A percentile compares a stretch with the other conserved stretches of the same genome.
phyloP scores from a whole-genome alignment of 1,140 invertebrate species.

The Aethina tumida region DNA sequence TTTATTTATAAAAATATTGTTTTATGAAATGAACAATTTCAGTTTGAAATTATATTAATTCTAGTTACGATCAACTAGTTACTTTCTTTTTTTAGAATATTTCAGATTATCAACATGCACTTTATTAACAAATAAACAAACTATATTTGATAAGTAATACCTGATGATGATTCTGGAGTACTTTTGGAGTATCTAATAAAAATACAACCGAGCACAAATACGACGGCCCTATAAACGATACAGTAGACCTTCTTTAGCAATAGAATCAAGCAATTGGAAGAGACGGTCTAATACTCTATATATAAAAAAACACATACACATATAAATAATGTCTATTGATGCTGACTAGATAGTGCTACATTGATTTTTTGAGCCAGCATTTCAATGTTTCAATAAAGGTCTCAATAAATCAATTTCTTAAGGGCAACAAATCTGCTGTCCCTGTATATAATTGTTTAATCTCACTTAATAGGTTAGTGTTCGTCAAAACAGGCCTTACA shows the following conservation, averaged over 20 bases:
- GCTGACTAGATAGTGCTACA: conserved; percentile 27
- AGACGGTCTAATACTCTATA: conserved; percentile 11
- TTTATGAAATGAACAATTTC: too few relatives aligned
- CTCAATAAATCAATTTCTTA: too few relatives aligned
- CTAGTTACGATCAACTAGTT: too few relatives aligned
- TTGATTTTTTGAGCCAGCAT: conserved; percentile 28
- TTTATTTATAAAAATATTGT: too few relatives aligned
- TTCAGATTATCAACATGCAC: conserved; percentile 7
- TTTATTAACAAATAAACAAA: conserved; percentile 7
- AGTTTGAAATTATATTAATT: too few relatives aligned
- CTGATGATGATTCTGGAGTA: background rate
- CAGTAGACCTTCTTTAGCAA: conserved; percentile 13
- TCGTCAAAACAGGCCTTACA: conserved; percentile 3
- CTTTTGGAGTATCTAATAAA: background rate
- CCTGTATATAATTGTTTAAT: conserved; percentile 13
- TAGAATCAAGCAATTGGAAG: conserved; percentile 6
- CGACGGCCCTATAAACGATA: background rate
- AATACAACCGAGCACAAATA: background rate
- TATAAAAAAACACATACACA: conserved; percentile 19
- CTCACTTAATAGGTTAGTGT: conserved; percentile 5
- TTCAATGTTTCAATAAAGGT: conserved; percentile 26
- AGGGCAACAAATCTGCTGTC: too few relatives aligned
- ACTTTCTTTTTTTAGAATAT: too few relatives aligned
- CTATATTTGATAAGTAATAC: conserved; percentile 6
- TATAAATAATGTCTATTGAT: conserved; percentile 19